phyloP scores from a whole-genome alignment of 2,797 vertebrate species.

The Lerista edwardsae region DNA sequence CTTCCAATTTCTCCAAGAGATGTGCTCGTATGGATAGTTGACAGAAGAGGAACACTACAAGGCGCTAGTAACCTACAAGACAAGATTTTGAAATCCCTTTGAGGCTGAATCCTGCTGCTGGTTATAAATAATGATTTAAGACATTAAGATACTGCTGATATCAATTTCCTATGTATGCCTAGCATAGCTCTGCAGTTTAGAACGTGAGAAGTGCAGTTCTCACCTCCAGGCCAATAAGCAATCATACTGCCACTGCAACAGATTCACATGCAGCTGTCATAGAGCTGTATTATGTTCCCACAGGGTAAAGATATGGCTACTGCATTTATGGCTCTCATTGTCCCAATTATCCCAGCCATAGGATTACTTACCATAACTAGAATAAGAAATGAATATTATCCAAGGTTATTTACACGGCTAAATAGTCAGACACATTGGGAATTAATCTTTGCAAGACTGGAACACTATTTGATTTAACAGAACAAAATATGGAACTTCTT shows the following conservation, averaged over 20 bases:
- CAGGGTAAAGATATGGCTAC: neutral
- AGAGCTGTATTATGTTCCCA: neutral
- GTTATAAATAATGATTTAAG: neutral
- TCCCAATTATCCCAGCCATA: no score
- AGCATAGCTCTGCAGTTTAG: neutral
- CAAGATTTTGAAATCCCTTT: slow-evolving; percentile 38
- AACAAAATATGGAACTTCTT: no score
- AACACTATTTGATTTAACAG: no score
- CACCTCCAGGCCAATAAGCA: neutral
- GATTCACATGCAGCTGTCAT: neutral
- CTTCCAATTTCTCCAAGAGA: slow-evolving; percentile 69
- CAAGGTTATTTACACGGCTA: no score
- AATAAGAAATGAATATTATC: neutral
- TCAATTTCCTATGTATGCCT: neutral
- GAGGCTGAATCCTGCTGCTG: neutral
- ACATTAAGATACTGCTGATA: neutral
- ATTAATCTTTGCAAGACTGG: no score
- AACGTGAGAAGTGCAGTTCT: neutral
- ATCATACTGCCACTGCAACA: neutral
- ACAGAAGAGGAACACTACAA: slow-evolving; percentile 63
- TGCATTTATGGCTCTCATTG: neutral
- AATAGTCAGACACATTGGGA: no score
- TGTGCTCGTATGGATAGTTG: slow-evolving; percentile 83
- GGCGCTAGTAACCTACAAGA: slow-evolving; percentile 70
- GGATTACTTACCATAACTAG: neutral